Evolutionary conservation across 2,797 vertebrate genomes (phyloP).

Genomic region (Mionectes olivaceus): DNA sequence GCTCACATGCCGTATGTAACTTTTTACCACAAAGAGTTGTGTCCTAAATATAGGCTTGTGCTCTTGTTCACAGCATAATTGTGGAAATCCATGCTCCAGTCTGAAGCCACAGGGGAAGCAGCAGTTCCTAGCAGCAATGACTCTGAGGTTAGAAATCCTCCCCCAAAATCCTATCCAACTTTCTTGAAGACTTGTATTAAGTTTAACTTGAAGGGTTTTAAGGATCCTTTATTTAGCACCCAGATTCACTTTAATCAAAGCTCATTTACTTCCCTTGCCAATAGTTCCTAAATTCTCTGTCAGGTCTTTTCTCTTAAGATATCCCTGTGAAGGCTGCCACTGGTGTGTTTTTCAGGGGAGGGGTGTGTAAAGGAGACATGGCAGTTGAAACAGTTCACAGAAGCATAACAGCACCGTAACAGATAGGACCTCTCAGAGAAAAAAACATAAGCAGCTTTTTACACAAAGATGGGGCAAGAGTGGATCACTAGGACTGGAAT

Average conservation of each 20-base stretch:
- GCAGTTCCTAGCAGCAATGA: constrained; percentile 39
- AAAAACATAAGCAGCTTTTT: neutral
- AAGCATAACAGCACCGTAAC: neutral
- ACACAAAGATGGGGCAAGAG: neutral
- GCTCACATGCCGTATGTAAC: constrained; percentile 71
- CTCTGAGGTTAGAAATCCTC: constrained; percentile 45
- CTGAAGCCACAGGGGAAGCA: constrained; percentile 69
- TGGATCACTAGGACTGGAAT: neutral
- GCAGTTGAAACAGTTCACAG: neutral
- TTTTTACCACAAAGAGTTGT: constrained; percentile 60
- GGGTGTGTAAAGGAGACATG: neutral
- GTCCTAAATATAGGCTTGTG: constrained; percentile 71
- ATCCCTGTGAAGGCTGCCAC: neutral
- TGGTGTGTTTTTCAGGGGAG: neutral
- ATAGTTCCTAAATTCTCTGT: neutral
- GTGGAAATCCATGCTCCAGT: constrained; percentile 72
- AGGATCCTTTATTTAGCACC: neutral
- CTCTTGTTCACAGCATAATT: constrained; percentile 73
- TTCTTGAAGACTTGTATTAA: neutral
- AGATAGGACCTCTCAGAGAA: neutral
- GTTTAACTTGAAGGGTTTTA: neutral
- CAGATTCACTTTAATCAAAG: constrained; percentile 17
- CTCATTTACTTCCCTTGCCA: neutral
- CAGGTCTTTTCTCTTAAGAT: neutral
- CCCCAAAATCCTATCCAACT: neutral